Conservation (phyloP, 1,140 invertebrate species). For the Drosophila bocqueti region DNA sequence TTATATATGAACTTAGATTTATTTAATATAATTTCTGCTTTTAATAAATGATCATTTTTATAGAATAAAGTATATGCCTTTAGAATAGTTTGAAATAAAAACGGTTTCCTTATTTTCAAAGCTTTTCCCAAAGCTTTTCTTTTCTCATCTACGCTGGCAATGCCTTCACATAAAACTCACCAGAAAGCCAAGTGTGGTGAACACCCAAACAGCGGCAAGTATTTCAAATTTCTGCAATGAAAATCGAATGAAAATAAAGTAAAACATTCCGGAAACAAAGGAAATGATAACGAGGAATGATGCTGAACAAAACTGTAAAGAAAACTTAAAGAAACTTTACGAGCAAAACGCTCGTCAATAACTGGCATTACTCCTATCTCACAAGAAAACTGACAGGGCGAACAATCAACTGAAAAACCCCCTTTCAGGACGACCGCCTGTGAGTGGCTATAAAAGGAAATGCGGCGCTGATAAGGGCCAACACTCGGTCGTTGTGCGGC, state of each 20-base stretch:
- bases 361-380: background rate
- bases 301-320: background rate
- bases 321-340: background rate
- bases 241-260: constrained; percentile 2
- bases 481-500: constrained; percentile 82
- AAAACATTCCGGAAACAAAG: background rate
- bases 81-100: constrained; percentile 1
- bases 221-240: constrained; percentile 16
- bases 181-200: constrained; percentile 14
- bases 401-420: constrained; percentile 5
- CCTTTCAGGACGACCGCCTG: constrained; percentile 19
- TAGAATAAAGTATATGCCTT: background rate
- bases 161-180: constrained; percentile 11
- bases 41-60: background rate
- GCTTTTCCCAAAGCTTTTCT: constrained; percentile 22
- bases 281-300: background rate
- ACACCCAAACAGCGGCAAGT: constrained; percentile 27
- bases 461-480: constrained; percentile 76
- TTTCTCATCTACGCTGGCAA: constrained; percentile 3
- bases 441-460: constrained; percentile 81
- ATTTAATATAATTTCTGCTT: background rate
- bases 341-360: background rate
- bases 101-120: background rate
- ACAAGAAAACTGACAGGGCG: background rate
- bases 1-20: too few species aligned